phyloP scores from a whole-genome alignment of 2,888 invertebrate species.

The Caenorhabditis sp. region DNA sequence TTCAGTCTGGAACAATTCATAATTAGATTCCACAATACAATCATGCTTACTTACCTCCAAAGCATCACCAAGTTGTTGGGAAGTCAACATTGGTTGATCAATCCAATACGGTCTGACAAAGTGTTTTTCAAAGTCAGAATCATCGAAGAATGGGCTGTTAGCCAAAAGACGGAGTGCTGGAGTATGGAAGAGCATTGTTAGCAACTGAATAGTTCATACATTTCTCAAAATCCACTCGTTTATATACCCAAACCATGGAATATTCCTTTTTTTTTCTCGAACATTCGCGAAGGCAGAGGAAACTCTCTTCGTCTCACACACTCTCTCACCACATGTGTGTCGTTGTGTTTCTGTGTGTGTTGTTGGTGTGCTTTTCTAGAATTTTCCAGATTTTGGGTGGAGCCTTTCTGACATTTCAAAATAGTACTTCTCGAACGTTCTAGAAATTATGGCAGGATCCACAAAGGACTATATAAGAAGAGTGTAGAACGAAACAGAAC shows the following conservation, averaged over 20 bases:
- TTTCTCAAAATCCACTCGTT: neutral
- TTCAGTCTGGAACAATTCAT: conserved; percentile 27
- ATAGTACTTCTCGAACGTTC: no score
- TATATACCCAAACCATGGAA: neutral
- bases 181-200: neutral
- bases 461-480: no score
- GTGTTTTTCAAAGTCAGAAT: conserved; percentile 58
- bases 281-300: no score
- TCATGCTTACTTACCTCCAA: conserved; percentile 45
- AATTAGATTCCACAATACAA: neutral
- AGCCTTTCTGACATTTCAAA: no score
- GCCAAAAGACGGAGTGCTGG: neutral
- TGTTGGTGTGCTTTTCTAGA: no score
- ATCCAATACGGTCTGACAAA: conserved; percentile 58
- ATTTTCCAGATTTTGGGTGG: no score
- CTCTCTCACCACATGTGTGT: no score
- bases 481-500: no score
- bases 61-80: conserved; percentile 57
- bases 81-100: conserved; percentile 54
- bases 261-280: no score
- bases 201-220: neutral
- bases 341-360: no score
- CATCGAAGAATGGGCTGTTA: conserved; percentile 51
- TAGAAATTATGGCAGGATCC: no score
- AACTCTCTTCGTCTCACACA: no score